phyloP scores from a whole-genome alignment of 1,140 invertebrate genomes.

The Philopotamus ludificatus region DNA sequence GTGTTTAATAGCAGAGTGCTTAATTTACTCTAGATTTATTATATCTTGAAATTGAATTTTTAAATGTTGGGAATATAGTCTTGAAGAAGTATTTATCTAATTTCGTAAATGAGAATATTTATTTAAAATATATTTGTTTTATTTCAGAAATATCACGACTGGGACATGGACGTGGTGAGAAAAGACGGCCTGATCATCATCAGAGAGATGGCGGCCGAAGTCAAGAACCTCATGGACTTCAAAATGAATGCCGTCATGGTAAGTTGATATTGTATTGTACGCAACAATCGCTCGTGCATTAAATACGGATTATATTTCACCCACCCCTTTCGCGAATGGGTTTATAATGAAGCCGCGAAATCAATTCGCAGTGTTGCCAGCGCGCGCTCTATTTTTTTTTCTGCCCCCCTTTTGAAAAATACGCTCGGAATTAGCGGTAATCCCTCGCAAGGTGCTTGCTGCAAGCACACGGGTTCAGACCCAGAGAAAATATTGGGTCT shows the following conservation, averaged over 20 bases:
- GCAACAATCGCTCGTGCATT: too few relatives aligned
- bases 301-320: too few relatives aligned
- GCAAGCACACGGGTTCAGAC: neutral
- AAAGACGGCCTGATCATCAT: constrained; percentile 82
- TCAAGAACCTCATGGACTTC: constrained; percentile 88
- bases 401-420: neutral
- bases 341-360: neutral
- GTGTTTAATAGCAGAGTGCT: too few relatives aligned
- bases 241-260: constrained; percentile 88
- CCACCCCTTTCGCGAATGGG: too few relatives aligned
- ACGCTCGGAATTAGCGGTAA: constrained; percentile 11
- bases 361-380: neutral
- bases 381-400: neutral
- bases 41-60: too few relatives aligned
- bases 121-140: constrained; percentile 21
- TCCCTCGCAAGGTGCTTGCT: neutral
- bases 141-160: constrained; percentile 73
- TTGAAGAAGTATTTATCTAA: constrained; percentile 10
- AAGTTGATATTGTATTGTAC: too few relatives aligned
- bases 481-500: constrained; percentile 19
- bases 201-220: constrained; percentile 78
- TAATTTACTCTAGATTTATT: too few relatives aligned
- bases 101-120: constrained; percentile 2
- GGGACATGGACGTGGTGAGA: constrained; percentile 67
- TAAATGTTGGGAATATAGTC: too few relatives aligned